phyloP scores from a whole-genome alignment of 2,888 invertebrate species.

The Thumatha senex region DNA sequence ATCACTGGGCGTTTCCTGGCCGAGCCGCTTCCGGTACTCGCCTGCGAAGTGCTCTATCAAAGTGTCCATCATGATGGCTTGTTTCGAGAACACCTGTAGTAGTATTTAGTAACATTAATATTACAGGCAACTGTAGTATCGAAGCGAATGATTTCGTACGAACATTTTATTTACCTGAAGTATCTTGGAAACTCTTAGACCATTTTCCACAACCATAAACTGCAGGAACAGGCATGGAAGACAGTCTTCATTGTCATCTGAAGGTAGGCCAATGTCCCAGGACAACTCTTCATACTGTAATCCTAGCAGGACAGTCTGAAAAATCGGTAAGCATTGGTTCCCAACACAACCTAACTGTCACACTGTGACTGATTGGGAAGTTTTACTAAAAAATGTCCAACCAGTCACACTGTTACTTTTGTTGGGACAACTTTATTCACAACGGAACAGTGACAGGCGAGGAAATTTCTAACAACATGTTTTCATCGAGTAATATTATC shows the following conservation, averaged over 20 bases:
- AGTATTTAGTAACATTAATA: no score
- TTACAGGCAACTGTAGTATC: no score
- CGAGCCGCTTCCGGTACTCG: constrained; percentile 86
- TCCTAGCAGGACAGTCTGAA: constrained; percentile 91
- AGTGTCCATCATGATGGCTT: constrained; percentile 94
- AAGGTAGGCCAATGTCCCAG: constrained; percentile 96
- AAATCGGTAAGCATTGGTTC: no score
- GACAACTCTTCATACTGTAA: constrained; percentile 94
- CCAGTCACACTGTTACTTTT: not conserved
- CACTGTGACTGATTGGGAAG: no score
- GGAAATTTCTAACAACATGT: no score
- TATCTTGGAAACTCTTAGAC: constrained; percentile 90
- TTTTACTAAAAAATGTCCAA: not conserved
- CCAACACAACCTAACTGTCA: no score
- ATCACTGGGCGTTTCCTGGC: constrained; percentile 78
- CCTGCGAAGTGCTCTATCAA: constrained; percentile 92
- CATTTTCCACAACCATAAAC: constrained; percentile 91
- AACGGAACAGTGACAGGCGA: no score
- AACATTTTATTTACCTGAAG: constrained; percentile 81
- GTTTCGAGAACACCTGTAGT: constrained; percentile 86
- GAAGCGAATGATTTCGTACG: no score
- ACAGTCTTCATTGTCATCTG: constrained; percentile 93
- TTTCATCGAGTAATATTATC: no score
- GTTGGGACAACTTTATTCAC: not conserved
- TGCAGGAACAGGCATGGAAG: constrained; percentile 96